Percentiles rank a stretch among this genome's conserved stretches.
These are phyloP conservation scores for Anomalospiza imberbis DNA, from an alignment of 2,797 vertebrate genomes.

Conservation along the genomic window DNA sequence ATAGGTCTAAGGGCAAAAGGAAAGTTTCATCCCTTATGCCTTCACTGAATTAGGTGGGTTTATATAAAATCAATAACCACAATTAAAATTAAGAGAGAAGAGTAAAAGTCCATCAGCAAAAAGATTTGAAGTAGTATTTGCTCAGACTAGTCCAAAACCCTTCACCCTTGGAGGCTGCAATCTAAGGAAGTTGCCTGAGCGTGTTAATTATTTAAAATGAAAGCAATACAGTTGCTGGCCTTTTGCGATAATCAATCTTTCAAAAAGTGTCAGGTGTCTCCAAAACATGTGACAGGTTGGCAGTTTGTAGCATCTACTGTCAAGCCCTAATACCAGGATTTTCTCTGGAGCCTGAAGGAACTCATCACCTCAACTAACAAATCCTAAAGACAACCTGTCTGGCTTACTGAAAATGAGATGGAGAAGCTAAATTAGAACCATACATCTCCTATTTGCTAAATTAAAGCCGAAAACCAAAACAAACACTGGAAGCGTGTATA, in stretches of 20 bases:
- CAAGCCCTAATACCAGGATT: background rate
- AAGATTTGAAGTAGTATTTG: background rate
- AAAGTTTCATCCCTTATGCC: background rate
- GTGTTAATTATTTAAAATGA: slow-evolving; percentile 33
- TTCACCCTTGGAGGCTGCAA: background rate
- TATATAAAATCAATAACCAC: background rate
- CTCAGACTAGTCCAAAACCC: background rate
- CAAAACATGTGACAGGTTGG: background rate
- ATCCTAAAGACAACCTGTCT: slow-evolving; percentile 47
- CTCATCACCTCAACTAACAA: slow-evolving; percentile 19
- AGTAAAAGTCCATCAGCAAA: background rate
- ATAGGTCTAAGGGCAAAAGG: background rate
- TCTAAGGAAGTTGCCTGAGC: background rate
- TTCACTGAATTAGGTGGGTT: background rate
- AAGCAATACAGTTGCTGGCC: background rate
- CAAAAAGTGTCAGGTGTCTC: slow-evolving; percentile 20
- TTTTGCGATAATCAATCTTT: slow-evolving; percentile 33
- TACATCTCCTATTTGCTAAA: background rate
- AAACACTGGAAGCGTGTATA: background rate
- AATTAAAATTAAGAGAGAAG: background rate
- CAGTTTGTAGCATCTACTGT: background rate
- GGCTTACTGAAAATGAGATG: background rate
- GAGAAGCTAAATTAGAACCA: slow-evolving; percentile 1
- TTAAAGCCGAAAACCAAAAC: slow-evolving; percentile 24
- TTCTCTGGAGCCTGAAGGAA: slow-evolving; percentile 17